A percentile compares a stretch with the other conserved stretches of the same genome.
Conservation (phyloP, 1,140 invertebrate genomes). For the Eulimnadia texana region DNA sequence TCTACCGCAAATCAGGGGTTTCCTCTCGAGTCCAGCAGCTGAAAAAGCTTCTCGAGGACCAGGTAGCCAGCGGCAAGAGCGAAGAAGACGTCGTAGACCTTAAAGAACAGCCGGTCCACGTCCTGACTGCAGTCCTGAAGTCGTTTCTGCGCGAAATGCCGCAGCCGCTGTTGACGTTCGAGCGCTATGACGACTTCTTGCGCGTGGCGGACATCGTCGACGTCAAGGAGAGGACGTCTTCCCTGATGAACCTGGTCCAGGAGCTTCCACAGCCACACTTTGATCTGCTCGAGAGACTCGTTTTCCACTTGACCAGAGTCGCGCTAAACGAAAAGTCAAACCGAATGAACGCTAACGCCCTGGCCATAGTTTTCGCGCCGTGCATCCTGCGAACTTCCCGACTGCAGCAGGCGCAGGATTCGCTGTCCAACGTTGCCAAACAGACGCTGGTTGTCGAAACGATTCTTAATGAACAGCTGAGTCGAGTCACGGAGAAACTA, state of each 20-base stretch:
- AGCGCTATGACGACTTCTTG: conserved; percentile 87
- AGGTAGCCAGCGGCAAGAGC: not conserved
- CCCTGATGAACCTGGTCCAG: conserved; percentile 70
- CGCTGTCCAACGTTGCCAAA: conserved; percentile 44
- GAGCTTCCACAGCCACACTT: conserved; percentile 80
- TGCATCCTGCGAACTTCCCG: conserved; percentile 79
- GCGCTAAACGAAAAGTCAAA: conserved; percentile 75
- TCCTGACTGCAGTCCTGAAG: conserved; percentile 80
- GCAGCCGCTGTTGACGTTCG: conserved; percentile 81
- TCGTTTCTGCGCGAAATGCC: conserved; percentile 82
- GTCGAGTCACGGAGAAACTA: conserved; percentile 58
- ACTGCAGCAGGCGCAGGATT: conserved; percentile 59
- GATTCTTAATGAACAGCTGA: conserved; percentile 63
- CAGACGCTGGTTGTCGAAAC: conserved; percentile 76
- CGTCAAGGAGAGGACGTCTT: conserved; percentile 61
- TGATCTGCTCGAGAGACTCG: conserved; percentile 77
- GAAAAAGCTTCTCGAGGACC: conserved; percentile 25
- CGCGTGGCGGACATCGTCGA: conserved; percentile 68
- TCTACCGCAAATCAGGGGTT: conserved; percentile 85
- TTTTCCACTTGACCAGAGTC: conserved; percentile 81
- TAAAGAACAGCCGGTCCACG: conserved; percentile 52
- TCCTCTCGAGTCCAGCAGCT: conserved; percentile 31
- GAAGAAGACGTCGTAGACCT: conserved; percentile 14
- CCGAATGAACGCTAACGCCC: conserved; percentile 76
- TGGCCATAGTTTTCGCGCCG: conserved; percentile 90